Percentiles rank a stretch among this genome's conserved stretches.
Evolutionary conservation across 2,888 invertebrate species (phyloP).

Genomic region (Nemotelus nigrinus): DNA sequence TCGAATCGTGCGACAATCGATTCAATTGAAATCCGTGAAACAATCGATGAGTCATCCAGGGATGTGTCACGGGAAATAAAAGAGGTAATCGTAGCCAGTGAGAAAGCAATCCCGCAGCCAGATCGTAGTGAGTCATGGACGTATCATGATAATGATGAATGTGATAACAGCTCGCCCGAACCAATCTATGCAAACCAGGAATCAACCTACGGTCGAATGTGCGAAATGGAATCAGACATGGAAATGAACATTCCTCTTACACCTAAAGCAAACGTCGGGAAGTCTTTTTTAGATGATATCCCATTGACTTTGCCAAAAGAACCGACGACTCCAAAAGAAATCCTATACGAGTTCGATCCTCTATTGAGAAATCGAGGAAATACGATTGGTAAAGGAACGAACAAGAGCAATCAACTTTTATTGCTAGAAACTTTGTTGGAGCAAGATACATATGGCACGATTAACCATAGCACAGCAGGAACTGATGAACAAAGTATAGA

Average conservation of each 20-base stretch:
- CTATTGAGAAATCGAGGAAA: conserved; percentile 59
- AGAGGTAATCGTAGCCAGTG: conserved; percentile 13
- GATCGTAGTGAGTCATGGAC: conserved; percentile 64
- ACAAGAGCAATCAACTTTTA: conserved; percentile 71
- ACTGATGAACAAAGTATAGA: conserved; percentile 66
- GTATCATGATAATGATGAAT: conserved; percentile 57
- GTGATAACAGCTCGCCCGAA: conserved; percentile 56
- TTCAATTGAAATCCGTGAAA: conserved; percentile 58
- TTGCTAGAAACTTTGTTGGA: conserved; percentile 75
- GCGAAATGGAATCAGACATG: conserved; percentile 59
- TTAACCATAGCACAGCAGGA: conserved; percentile 60
- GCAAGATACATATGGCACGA: conserved; percentile 74
- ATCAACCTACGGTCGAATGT: conserved; percentile 62
- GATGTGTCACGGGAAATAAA: conserved; percentile 51
- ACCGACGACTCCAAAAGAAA: conserved; percentile 62
- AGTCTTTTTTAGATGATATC: neutral
- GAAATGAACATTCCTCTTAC: conserved; percentile 56
- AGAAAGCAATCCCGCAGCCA: conserved; percentile 53
- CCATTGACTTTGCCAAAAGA: neutral
- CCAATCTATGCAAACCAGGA: conserved; percentile 64
- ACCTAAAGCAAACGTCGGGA: conserved; percentile 52
- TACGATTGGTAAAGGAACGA: conserved; percentile 53
- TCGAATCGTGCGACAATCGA: conserved; percentile 57
- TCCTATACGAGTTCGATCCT: conserved; percentile 81
- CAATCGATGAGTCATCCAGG: conserved; percentile 55